Base-by-base conservation (phyloP, 2,797 vertebrate species). In the Masticophis lateralis region DNA sequence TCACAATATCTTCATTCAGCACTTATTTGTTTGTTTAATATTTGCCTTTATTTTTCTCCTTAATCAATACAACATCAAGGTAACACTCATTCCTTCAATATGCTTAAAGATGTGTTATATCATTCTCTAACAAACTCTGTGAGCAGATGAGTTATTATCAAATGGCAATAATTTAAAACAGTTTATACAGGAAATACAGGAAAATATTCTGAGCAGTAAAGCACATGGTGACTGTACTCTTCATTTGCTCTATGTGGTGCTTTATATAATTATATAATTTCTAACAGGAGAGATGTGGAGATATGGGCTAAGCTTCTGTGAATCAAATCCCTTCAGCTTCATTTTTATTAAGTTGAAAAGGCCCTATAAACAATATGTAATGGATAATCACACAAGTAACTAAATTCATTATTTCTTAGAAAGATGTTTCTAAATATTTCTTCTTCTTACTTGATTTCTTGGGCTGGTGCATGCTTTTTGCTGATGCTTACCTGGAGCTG, bases 401-500 rank as follows among this genome's bases (percentile, higher is more conserved):
- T 94, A 94, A 95, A 87, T 22, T 90, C 37, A 94, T 88, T 86
- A 92, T 90, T 94, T 93, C 87, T 94, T 93, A 7, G 5, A 93
- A 95, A 94, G 2, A 66, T 59, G 91, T 91, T 93, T 91, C 89
- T 91, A 93, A 94, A 92, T 94, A 90, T 94, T 95, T 53, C 47
- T 1, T 0, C 0, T 60, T 11, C 57, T 87, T 8, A 91, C 51
- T 94, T 83, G 91, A 88, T 95, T 93, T 94, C 88, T 14, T 94
- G 69, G 56, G 90, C 91, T 63, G 61, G 28, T 28, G 27, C 60
- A 27, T 61, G 4, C 5, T 0, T 37, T 95, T 91, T 93, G 92
- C 95, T 91, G n/a, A 89, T 87, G 87, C 32, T 59, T 94, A 32
- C 92, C 94, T 93, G 51, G 87, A 95, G 94, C 90, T 96, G 94